Base-by-base conservation (phyloP, 2,888 invertebrate species). In the Acholoe squamosa region DNA sequence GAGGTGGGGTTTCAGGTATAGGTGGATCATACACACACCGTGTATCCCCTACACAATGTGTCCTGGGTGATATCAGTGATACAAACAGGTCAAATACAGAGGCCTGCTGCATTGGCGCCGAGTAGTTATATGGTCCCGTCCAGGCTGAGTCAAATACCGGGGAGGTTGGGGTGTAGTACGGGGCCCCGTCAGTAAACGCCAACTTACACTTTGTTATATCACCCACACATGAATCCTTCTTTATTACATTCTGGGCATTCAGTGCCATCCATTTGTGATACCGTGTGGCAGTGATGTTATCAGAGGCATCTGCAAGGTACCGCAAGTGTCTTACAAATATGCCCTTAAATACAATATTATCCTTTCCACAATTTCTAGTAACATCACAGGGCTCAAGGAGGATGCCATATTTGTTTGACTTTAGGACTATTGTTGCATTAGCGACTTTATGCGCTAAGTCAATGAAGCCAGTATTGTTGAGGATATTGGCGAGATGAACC, bases 31-130 rank as follows among this genome's bases (percentile, higher is more conserved):
- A 94, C 12, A 71, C 86, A 86, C 93, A 94, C 52, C 91, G 91
- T 43, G 43, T n/a, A 10, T 77, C 34, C 16, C 94, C 94, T 0
- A 19, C 89, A 90, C 93, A 93, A 1, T 56, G 84, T 0, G 93
- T 93, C 0, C 90, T 92, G 0, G 93, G 93, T 22, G 71, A 71
- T 14, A 94, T 94, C 7, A 92, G 91, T 0, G 93, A 91, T 19
- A 93, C 93, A 33, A 94, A 92, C 0, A 94, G 91, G 54, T 93
- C 93, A 0, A 94, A 31, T 7, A 90, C 93, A 0, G 92, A 92
- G 0, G 93, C 92, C 84, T 94, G 93, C 89, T 92, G 93, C 93
- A 93, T 93, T 3, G 93, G 93, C 5, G 93, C 92, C 0, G 93
- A 93, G 54, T 90, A 89, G 10, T 91, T 91, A 43, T 93, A 93